Conservation (phyloP, 2,888 invertebrate species). For the Acanthosepion pharaonis region DNA sequence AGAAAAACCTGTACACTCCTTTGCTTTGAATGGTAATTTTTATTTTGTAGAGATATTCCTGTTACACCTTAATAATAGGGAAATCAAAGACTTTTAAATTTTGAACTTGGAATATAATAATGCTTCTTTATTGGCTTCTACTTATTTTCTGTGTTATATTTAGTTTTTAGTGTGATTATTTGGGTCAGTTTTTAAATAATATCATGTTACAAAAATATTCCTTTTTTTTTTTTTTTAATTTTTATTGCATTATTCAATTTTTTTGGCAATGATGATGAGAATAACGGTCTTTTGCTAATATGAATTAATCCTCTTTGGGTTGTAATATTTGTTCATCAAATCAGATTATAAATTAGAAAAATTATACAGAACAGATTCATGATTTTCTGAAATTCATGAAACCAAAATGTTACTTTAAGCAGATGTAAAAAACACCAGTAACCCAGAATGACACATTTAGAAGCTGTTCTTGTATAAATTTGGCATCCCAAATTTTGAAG, state of each 20-base stretch:
- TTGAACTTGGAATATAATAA: no score
- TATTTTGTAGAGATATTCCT: not conserved
- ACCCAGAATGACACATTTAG: no score
- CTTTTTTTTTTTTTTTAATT: no score
- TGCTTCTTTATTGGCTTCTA: not conserved
- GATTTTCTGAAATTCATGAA: no score
- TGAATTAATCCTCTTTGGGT: not conserved
- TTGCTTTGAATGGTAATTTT: not conserved
- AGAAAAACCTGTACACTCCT: not conserved
- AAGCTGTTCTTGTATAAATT: no score
- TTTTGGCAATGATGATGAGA: not conserved
- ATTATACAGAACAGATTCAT: no score
- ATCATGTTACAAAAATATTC: not conserved
- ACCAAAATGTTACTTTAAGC: no score
- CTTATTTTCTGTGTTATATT: not conserved
- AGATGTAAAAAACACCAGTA: no score
- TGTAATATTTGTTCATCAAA: not conserved
- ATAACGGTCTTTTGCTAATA: not conserved
- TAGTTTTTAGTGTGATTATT: not conserved
- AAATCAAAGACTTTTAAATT: not conserved
- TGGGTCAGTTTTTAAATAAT: not conserved
- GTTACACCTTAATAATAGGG: not conserved
- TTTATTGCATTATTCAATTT: not conserved
- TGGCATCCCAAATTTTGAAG: no score
- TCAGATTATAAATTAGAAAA: no score